Evolutionary conservation across 2,113 vertebrate species (phyloP), one percentile per base, ranked within the genome.

Genomic region (Chionodraco myersi): DNA sequence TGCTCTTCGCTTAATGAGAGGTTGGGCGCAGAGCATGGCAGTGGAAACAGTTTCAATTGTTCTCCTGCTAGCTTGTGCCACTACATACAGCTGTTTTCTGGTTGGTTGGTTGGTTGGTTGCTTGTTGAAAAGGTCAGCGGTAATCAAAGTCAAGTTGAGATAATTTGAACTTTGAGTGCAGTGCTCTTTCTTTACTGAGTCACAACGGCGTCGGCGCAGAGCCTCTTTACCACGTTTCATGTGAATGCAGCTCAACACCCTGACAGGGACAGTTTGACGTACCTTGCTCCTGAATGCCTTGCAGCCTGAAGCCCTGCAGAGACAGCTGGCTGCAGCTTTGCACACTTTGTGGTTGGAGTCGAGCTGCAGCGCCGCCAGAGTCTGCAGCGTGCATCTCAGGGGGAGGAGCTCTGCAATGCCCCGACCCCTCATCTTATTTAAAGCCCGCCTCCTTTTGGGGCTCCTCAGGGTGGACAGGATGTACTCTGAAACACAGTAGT

Each of bases 231-330:
- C 7, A 7, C 36, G 7, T 41, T 41, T 7, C 36, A 41, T 41
- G 36, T 41, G 5, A 41, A 41, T 41, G 36, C 36, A 41, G 36
- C 36, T 41, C 7, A 7, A 41, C 65, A 16, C 16, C 1, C 2
- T n/a, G 15, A 3, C 23, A 4, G 63, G 16, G 30, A 10, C 51
- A 1, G 44, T n/a, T 45, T 9, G 23, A 10, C 5, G 4, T 85
- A 98, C 97, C 96, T 96, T 97, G 18, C 88, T 92, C 88, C 96
- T 95, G 26, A 98, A 96, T 85, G 57, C 82, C 58, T 89, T 94
- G 90, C 92, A 92, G 15, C 79, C 71, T 0, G 92, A 94, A 0
- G 95, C 95, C 0, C 94, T 86, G 61, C 80, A 77, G 34, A 99
- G 93, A 77, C 95, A 96, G 0, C 85, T 77, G 0, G 87, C 68